Evolutionary conservation across 1,140 invertebrate species (phyloP), one percentile per base, ranked within the genome.

Genomic region (Drosophila chauvacae): DNA sequence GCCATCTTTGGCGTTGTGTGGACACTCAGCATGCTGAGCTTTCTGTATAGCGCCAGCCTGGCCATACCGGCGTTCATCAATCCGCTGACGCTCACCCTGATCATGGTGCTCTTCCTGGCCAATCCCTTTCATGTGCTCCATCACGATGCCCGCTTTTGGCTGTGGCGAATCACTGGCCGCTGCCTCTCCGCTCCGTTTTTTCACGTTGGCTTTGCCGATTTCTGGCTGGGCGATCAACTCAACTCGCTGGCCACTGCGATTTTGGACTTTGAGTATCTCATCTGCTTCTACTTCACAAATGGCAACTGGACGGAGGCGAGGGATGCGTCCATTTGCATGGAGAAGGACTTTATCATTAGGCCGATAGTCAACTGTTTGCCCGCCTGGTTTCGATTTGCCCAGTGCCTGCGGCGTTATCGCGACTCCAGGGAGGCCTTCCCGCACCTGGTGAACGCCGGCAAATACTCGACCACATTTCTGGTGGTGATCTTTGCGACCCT

Each of bases 211-310:
- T 99, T 99, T 93, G 98, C 99, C 33, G 99, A 99, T 94, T 99
- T 99, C 95, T 99, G 99, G 99, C 95, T 99, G 80, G 99, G 98
- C 35, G 99, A 99, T 94, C 99, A 99, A 93, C 94, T 99, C 76
- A 99, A 99, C 91, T 99, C 98, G 72, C 94, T 99, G 47, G 96
- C 96, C 1, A 96, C 96, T 0, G 96, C 97, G 3, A 95, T 99
- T 61, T 93, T 98, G 3, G 99, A 99, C 93, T 96, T 99, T 81
- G 97, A 99, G 80, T 99, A 97, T 93, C 95, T 99, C 60, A 93
- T 97, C 5, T 97, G 96, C 66, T 97, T 97, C 91, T 97, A 97
- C 69, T 92, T 96, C 2, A 96, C 95, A 0, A 96, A 96, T 79
- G 94, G 94, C 4, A 94, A 96, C 86, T 97, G 96, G 96, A 93